Percentiles rank a stretch among this genome's conserved stretches.
phyloP scores from a whole-genome alignment of 53 echinoderm and acorn worm species.

The Stichopus horrens region DNA sequence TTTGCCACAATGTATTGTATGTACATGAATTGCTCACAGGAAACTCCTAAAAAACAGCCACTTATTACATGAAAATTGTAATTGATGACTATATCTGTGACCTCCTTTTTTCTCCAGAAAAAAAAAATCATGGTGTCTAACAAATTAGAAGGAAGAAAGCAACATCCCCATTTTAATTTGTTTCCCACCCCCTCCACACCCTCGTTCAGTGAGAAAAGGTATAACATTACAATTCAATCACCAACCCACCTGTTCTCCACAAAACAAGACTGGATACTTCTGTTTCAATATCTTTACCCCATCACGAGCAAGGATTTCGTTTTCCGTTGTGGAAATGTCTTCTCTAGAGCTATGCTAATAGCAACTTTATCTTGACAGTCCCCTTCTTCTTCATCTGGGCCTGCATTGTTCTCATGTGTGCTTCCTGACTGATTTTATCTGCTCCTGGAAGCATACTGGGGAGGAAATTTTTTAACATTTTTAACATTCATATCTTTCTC shows the following conservation, averaged over 20 bases:
- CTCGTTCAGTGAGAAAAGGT: neutral
- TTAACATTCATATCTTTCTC: constrained; percentile 3
- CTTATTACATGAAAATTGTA: too few relatives aligned
- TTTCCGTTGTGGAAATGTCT: constrained; percentile 8
- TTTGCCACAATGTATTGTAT: too few relatives aligned
- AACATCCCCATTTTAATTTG: too few relatives aligned
- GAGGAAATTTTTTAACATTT: constrained; percentile 8
- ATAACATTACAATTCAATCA: neutral
- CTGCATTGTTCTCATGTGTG: constrained; percentile 2
- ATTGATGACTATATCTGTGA: too few relatives aligned
- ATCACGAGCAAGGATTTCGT: neutral
- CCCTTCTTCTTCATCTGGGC: constrained; percentile 9
- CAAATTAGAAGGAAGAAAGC: too few relatives aligned
- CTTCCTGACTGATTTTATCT: constrained; percentile 13
- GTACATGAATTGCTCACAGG: too few relatives aligned
- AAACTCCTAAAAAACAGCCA: too few relatives aligned
- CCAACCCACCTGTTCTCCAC: constrained; percentile 9
- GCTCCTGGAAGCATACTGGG: neutral
- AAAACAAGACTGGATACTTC: constrained; percentile 1
- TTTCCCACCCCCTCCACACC: too few relatives aligned
- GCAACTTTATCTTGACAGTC: constrained; percentile 8
- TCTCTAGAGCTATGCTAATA: constrained; percentile 2
- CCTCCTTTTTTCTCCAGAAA: too few relatives aligned
- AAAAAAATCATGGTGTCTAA: too few relatives aligned
- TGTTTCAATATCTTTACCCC: constrained; percentile 7